Conservation (phyloP, 2,797 vertebrate species). For the Hydrophis major region DNA sequence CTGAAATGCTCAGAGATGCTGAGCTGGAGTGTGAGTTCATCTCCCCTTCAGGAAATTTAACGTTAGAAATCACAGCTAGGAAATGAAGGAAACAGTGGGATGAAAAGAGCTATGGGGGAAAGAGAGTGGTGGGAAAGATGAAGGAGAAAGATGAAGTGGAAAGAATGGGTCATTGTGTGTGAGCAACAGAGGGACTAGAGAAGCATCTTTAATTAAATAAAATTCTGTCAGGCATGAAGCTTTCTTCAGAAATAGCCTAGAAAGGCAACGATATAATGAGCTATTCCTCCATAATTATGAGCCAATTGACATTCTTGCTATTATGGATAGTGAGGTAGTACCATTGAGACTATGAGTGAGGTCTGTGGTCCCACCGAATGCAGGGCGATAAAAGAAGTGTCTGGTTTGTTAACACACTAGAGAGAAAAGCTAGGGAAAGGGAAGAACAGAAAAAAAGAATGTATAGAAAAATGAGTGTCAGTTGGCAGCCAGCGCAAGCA, state of each 20-base stretch:
- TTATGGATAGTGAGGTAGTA: not conserved
- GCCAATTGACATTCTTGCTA: constrained; percentile 8
- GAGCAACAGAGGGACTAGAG: not conserved
- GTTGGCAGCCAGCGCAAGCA: not conserved
- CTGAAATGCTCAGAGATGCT: constrained; percentile 56
- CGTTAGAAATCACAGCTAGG: constrained; percentile 27
- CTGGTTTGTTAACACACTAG: not conserved
- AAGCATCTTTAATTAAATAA: constrained; percentile 28
- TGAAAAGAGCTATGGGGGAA: constrained; percentile 13
- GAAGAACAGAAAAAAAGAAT: not conserved
- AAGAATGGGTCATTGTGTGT: constrained; percentile 8
- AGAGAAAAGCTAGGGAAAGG: not conserved
- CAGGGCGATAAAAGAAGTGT: not conserved
- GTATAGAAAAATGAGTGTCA: not conserved
- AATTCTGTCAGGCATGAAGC: not conserved
- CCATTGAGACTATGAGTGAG: not conserved
- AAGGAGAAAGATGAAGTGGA: not conserved
- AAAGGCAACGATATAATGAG: constrained; percentile 13
- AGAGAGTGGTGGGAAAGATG: not conserved
- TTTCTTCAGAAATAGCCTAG: constrained; percentile 29
- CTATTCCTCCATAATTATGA: not conserved
- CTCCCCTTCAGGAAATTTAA: constrained; percentile 46
- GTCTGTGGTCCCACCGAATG: not conserved
- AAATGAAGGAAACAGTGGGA: constrained; percentile 29
- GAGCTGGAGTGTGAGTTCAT: constrained; percentile 49